A percentile compares a stretch with the other conserved stretches of the same genome.
These are phyloP conservation scores for Theretra japonica DNA, from an alignment of 2,888 invertebrate genomes.

Conservation along the genomic window DNA sequence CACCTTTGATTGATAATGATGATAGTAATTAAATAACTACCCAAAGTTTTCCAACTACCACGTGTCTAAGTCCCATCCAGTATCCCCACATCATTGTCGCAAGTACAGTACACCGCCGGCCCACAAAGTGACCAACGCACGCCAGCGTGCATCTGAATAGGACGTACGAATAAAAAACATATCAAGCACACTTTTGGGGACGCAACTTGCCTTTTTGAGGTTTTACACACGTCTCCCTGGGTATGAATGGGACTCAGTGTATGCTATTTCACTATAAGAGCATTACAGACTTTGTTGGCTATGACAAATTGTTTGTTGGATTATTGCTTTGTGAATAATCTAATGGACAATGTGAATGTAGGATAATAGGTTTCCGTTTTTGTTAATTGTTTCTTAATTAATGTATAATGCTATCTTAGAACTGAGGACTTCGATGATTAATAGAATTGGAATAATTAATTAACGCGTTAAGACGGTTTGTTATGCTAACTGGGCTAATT, in stretches of 20 bases:
- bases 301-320: conserved; percentile 1
- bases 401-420: not conserved
- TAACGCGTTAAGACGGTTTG: too few species aligned
- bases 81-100: conserved; percentile 9
- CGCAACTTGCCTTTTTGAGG: conserved; percentile 26
- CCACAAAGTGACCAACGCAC: conserved; percentile 76
- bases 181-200: conserved; percentile 32
- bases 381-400: not conserved
- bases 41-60: too few species aligned
- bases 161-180: conserved; percentile 62
- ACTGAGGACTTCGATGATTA: not conserved
- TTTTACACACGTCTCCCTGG: conserved; percentile 27
- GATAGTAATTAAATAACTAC: too few species aligned
- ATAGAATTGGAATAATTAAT: not conserved
- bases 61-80: conserved; percentile 47
- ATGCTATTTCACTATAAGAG: conserved; percentile 26
- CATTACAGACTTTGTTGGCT: conserved; percentile 5
- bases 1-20: too few species aligned
- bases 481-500: too few species aligned
- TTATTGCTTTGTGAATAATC: not conserved
- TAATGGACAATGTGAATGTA: not conserved
- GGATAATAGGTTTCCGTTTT: not conserved
- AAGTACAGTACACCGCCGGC: conserved; percentile 49
- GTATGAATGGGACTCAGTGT: conserved; percentile 38
- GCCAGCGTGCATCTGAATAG: conserved; percentile 66